These are phyloP conservation scores for Syrmaticus mikado DNA, from an alignment of 2,113 vertebrate genomes.

Conservation along the genomic window DNA sequence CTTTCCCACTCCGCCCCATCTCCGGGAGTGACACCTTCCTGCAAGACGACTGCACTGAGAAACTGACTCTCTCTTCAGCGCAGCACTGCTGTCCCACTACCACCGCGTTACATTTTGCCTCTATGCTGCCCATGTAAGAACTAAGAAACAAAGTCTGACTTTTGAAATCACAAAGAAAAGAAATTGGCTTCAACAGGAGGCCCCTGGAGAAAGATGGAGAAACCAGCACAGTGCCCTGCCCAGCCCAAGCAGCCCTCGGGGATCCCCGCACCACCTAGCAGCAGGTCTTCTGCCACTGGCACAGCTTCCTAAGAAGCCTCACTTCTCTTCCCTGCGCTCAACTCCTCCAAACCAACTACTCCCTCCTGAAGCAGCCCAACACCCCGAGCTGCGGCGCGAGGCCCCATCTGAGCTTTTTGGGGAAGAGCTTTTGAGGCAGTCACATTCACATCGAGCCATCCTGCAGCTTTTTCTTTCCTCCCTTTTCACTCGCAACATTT, in stretches of 20 bases:
- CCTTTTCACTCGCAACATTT: constrained; percentile 57
- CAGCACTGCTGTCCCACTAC: not conserved
- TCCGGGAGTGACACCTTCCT: not conserved
- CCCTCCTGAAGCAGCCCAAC: not conserved
- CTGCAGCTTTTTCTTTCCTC: constrained; percentile 28
- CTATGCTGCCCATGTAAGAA: not conserved
- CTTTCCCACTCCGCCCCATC: not conserved
- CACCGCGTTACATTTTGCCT: not conserved
- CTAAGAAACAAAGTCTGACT: not conserved
- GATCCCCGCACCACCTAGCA: not conserved
- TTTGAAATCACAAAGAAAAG: not conserved
- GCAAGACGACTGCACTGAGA: not conserved
- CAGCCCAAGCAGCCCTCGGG: not conserved
- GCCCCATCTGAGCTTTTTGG: not conserved
- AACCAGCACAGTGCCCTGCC: not conserved
- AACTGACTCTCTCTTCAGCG: not conserved
- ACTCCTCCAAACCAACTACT: not conserved
- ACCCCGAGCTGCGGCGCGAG: not conserved
- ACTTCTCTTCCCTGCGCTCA: not conserved
- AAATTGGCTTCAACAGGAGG: not conserved
- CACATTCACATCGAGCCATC: constrained; percentile 15
- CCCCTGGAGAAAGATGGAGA: not conserved
- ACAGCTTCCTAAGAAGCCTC: not conserved
- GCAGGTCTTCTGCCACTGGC: not conserved
- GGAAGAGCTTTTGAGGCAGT: not conserved